Evolutionary conservation across 2,113 vertebrate species (phyloP).

Genomic region (Coturnix japonica): DNA sequence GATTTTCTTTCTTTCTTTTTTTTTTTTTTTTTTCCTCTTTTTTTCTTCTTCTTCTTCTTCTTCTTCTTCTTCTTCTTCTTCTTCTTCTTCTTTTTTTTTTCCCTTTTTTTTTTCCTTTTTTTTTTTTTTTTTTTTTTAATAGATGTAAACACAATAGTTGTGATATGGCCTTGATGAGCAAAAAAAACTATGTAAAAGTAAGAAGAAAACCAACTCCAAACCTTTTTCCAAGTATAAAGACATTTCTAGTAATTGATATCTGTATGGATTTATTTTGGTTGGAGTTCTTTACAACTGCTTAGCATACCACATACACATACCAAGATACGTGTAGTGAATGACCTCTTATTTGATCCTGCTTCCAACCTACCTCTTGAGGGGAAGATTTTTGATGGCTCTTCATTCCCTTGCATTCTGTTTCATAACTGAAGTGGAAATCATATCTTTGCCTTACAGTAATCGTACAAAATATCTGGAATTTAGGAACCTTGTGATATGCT

Average conservation of each 20-base stretch:
- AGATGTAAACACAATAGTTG: no score
- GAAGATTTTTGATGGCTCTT: neutral
- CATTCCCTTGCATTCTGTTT: neutral
- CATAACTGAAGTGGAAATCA: neutral
- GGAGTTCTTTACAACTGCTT: neutral
- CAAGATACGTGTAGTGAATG: neutral
- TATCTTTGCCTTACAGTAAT: neutral
- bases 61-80: no score
- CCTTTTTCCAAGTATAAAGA: neutral
- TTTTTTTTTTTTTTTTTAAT: neutral
- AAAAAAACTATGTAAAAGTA: neutral
- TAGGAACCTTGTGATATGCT: neutral
- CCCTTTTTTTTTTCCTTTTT: neutral
- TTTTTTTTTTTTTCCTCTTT: neutral
- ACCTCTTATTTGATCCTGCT: neutral
- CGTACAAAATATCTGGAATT: neutral
- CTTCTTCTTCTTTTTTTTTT: slow-evolving; percentile 28
- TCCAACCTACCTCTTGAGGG: neutral
- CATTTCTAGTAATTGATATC: slow-evolving; percentile 31
- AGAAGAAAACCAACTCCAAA: neutral
- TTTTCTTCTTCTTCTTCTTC: no score
- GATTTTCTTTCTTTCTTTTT: neutral
- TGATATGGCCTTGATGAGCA: no score
- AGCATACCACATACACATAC: no score
- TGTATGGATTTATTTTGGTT: neutral